Conservation (phyloP, 2,113 vertebrate species). For the Grallaria varia region DNA sequence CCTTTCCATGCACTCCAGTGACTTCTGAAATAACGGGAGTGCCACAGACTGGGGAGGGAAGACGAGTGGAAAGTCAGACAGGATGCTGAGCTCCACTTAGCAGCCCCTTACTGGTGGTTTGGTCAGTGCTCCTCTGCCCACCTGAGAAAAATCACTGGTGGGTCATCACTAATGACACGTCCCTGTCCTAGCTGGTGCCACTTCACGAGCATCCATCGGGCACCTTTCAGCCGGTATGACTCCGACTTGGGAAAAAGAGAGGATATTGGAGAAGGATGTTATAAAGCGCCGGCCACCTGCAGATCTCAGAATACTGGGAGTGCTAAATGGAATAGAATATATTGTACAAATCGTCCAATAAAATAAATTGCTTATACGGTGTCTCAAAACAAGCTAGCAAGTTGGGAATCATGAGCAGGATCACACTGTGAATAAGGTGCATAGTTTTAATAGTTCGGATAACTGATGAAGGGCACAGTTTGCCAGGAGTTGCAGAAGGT, state of each 20-base stretch:
- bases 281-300: neutral
- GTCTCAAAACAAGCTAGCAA: neutral
- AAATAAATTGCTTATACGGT: neutral
- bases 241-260: neutral
- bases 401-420: neutral
- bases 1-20: slow-evolving; percentile 39
- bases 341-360: neutral
- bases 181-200: neutral
- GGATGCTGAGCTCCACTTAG: neutral
- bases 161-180: neutral
- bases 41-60: slow-evolving; percentile 23
- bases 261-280: neutral
- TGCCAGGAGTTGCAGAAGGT: neutral
- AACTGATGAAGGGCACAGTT: neutral
- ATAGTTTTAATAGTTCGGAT: neutral
- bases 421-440: neutral
- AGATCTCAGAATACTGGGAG: neutral
- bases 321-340: neutral
- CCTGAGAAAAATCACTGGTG: neutral
- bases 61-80: slow-evolving; percentile 27
- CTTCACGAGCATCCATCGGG: neutral
- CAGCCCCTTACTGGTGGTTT: slow-evolving; percentile 11
- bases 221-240: neutral
- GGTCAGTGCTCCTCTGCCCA: slow-evolving; percentile 5
- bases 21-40: slow-evolving; percentile 65